Evolutionary conservation across 2,888 invertebrate species (phyloP).

Genomic region (Andrena haemorrhoa): DNA sequence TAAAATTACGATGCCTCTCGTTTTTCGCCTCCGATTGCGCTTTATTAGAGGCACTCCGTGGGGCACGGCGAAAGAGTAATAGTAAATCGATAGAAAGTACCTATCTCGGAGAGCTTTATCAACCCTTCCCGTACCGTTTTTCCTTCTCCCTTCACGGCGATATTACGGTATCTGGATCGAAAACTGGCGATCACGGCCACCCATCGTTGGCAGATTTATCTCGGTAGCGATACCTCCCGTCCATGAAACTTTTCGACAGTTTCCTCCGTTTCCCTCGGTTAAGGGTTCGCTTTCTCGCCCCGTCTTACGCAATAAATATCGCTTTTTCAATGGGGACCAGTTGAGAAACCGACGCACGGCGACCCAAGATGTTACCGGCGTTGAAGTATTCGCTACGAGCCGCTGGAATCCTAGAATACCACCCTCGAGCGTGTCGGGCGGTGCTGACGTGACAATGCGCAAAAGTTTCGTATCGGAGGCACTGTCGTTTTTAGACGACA

Average conservation of each 20-base stretch:
- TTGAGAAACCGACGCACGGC: neutral
- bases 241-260: neutral
- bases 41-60: constrained; percentile 23
- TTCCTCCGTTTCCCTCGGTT: neutral
- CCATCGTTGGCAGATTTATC: constrained; percentile 23
- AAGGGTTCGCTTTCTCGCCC: neutral
- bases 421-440: neutral
- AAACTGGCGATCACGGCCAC: neutral
- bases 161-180: neutral
- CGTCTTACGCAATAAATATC: neutral
- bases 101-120: constrained; percentile 25
- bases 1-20: constrained; percentile 28
- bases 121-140: neutral
- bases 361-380: too few species aligned
- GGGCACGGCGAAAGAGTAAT: constrained; percentile 20
- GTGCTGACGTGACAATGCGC: constrained; percentile 18
- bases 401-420: neutral
- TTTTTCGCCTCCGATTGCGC: constrained; percentile 12
- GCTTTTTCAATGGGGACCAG: neutral
- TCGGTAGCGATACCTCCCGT: neutral
- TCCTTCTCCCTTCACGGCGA: neutral
- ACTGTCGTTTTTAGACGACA: constrained; percentile 41
- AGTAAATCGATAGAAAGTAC: constrained; percentile 44
- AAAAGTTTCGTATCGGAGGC: constrained; percentile 33
- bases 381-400: neutral